Percentiles rank a stretch among this genome's conserved stretches.
These are phyloP conservation scores for Bergia sp. DNA, from an alignment of 92 coral and sea anemone genomes.

Conservation along the genomic window DNA sequence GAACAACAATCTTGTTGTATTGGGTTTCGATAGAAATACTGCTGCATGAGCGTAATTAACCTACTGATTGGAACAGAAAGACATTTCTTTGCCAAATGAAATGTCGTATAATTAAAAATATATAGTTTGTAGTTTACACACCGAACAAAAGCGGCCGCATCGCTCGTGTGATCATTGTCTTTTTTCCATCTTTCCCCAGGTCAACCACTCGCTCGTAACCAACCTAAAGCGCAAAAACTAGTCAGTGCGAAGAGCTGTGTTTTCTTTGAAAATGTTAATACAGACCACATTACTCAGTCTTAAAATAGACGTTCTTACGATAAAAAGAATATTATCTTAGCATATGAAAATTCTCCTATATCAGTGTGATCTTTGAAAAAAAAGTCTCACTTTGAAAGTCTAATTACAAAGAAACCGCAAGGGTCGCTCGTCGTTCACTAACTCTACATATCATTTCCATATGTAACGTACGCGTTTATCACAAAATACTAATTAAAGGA, in stretches of 20 bases:
- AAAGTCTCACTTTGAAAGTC: not conserved
- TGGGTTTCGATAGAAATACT: too few relatives aligned
- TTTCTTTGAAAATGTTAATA: too few relatives aligned
- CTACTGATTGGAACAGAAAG: too few relatives aligned
- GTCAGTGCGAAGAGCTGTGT: too few relatives aligned
- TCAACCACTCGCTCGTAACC: conserved; percentile 12
- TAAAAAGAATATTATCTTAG: not conserved
- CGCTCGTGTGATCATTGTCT: conserved; percentile 40
- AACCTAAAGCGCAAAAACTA: not conserved
- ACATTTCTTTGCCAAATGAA: not conserved
- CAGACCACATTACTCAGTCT: too few relatives aligned
- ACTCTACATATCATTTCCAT: too few relatives aligned
- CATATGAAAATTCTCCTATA: not conserved
- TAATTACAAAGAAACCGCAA: not conserved
- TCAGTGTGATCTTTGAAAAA: too few relatives aligned
- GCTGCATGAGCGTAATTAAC: too few relatives aligned
- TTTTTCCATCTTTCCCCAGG: conserved; percentile 23
- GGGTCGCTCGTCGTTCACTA: not conserved
- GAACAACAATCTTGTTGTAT: too few relatives aligned
- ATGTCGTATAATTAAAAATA: not conserved
- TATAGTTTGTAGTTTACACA: not conserved
- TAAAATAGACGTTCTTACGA: too few relatives aligned
- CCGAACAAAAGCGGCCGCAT: conserved; percentile 35
- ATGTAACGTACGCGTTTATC: not conserved
- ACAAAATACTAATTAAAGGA: too few relatives aligned